These are phyloP conservation scores for Papilio helenus DNA, from an alignment of 1,140 invertebrate species.

Conservation along the genomic window DNA sequence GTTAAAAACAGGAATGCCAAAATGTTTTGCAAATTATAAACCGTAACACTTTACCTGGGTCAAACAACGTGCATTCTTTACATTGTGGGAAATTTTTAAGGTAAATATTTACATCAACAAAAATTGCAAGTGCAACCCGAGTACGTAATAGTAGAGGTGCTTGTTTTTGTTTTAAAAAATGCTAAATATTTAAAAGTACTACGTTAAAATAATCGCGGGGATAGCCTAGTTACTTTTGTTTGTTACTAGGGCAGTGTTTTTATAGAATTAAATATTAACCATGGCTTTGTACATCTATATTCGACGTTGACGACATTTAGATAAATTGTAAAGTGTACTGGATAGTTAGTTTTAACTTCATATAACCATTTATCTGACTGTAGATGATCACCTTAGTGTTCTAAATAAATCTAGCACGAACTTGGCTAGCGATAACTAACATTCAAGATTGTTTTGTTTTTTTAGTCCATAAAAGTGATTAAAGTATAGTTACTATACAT, in stretches of 20 bases:
- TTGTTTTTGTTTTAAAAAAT: conserved; percentile 13
- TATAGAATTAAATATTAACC: not conserved
- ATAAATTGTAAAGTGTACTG: too few species aligned
- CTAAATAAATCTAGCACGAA: too few species aligned
- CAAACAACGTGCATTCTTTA: not conserved
- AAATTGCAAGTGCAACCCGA: conserved; percentile 25
- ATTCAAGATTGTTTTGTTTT: not conserved
- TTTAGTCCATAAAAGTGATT: not conserved
- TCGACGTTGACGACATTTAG: too few species aligned
- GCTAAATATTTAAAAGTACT: conserved; percentile 12
- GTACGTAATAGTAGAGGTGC: conserved; percentile 25
- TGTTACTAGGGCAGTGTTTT: not conserved
- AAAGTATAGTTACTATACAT: not conserved
- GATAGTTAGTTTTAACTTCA: too few species aligned
- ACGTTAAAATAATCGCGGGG: not conserved
- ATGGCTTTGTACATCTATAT: not conserved
- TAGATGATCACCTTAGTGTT: too few species aligned
- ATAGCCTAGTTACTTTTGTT: conserved; percentile 23
- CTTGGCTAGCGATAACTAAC: too few species aligned
- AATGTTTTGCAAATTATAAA: conserved; percentile 3
- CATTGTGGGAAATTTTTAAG: conserved; percentile 10
- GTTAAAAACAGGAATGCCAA: not conserved
- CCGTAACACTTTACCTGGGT: not conserved
- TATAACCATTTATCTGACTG: too few species aligned
- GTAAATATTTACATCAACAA: conserved; percentile 31